Percentiles rank a stretch among this genome's conserved stretches.
phyloP scores from a whole-genome alignment of 2,797 vertebrate genomes.

The Falco cherrug region DNA sequence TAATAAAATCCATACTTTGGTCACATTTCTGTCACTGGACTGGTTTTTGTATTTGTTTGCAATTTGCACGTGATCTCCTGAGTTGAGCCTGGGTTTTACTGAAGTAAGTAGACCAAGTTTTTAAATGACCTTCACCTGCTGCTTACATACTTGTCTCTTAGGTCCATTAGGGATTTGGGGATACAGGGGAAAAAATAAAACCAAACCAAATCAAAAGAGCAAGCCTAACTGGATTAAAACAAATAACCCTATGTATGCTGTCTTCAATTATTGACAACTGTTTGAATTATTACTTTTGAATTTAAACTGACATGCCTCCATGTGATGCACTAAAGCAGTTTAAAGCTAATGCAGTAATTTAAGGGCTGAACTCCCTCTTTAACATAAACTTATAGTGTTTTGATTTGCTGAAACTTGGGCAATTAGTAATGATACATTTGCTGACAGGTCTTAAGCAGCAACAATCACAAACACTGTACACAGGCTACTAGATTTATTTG shows the following conservation, averaged over 20 bases:
- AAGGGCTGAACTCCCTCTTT: neutral
- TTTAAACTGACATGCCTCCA: neutral
- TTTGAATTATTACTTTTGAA: neutral
- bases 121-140: conserved; percentile 3
- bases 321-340: neutral
- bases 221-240: neutral
- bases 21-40: neutral
- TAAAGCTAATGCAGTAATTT: neutral
- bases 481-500: conserved; percentile 48
- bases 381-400: neutral
- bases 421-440: conserved; percentile 37
- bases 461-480: neutral
- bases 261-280: neutral
- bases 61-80: neutral
- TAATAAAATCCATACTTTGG: neutral
- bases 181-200: neutral
- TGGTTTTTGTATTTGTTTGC: neutral
- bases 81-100: neutral
- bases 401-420: neutral
- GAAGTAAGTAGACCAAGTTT: neutral
- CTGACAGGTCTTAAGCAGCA: conserved; percentile 31
- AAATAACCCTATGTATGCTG: neutral
- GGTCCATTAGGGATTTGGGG: neutral
- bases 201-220: neutral
- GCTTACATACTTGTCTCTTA: neutral